A percentile compares a stretch with the other conserved stretches of the same genome.
Conservation (phyloP, 2,113 vertebrate species). For the Apaloderma vittatum region DNA sequence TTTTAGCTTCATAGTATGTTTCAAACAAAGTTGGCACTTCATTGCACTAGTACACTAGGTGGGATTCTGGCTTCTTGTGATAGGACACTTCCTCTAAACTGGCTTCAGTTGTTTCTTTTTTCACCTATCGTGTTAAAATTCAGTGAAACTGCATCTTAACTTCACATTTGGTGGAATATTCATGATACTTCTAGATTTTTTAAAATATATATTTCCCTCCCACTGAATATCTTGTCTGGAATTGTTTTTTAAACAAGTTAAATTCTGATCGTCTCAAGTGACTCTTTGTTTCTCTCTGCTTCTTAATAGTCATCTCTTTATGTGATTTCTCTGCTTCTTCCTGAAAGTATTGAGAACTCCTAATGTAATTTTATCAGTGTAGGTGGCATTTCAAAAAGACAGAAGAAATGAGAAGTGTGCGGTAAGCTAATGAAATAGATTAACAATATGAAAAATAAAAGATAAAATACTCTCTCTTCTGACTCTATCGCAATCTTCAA, state of each 20-base stretch:
- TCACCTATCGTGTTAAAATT: neutral
- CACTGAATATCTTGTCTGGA: neutral
- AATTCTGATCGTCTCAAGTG: conserved; percentile 4
- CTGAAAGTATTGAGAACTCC: conserved; percentile 41
- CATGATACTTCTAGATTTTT: neutral
- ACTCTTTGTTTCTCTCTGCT: conserved; percentile 14
- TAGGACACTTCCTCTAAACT: neutral
- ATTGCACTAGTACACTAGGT: neutral
- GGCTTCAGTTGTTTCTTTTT: neutral
- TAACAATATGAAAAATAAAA: neutral
- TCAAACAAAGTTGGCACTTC: neutral
- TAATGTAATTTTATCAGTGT: conserved; percentile 49
- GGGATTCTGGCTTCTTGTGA: neutral
- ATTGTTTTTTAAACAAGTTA: conserved; percentile 37
- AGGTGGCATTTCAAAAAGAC: conserved; percentile 62
- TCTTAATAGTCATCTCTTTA: conserved; percentile 21
- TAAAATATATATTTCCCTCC: neutral
- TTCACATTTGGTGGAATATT: neutral
- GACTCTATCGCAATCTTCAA: neutral
- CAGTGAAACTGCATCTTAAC: neutral
- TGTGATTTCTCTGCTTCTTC: conserved; percentile 4
- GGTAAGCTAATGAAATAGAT: conserved; percentile 28
- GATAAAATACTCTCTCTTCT: neutral
- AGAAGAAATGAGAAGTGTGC: conserved; percentile 18
- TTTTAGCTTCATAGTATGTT: neutral